These are phyloP conservation scores for Aproaerema taeniolella DNA, from an alignment of 2,888 invertebrate species.

Conservation along the genomic window DNA sequence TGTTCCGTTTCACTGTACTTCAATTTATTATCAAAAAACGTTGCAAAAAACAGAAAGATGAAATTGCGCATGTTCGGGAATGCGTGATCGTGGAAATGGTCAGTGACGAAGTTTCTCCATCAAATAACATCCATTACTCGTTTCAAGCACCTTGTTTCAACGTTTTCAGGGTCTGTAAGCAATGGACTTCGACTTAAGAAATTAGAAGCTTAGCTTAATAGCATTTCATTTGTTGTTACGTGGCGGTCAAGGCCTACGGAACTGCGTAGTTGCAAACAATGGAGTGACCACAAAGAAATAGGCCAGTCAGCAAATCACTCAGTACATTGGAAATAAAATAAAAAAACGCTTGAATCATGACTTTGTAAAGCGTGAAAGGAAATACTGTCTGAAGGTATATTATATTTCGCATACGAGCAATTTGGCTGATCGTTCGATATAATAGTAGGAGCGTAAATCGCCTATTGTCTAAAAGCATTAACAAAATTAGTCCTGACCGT, in stretches of 20 bases:
- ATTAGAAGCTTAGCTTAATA: not conserved
- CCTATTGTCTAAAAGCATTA: slow-evolving; percentile 40
- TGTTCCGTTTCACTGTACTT: slow-evolving; percentile 41
- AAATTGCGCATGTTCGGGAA: slow-evolving; percentile 29
- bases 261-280: slow-evolving; percentile 5
- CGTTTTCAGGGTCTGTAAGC: not conserved
- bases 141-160: not conserved
- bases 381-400: slow-evolving; percentile 15
- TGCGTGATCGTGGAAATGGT: slow-evolving; percentile 23
- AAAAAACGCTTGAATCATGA: too few relatives aligned
- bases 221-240: not conserved
- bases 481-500: slow-evolving; percentile 38
- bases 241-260: slow-evolving; percentile 17
- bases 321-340: too few relatives aligned
- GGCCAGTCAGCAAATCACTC: too few relatives aligned
- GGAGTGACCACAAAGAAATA: not conserved
- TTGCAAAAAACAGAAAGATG: slow-evolving; percentile 29
- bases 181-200: slow-evolving; percentile 6
- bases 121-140: not conserved
- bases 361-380: not conserved
- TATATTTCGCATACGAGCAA: slow-evolving; percentile 32
- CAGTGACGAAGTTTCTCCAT: not conserved
- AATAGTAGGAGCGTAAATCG: slow-evolving; percentile 35
- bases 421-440: slow-evolving; percentile 31
- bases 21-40: slow-evolving; percentile 29